Evolutionary conservation across 2,113 vertebrate genomes (phyloP).

Genomic region (Xiphophorus hellerii): DNA sequence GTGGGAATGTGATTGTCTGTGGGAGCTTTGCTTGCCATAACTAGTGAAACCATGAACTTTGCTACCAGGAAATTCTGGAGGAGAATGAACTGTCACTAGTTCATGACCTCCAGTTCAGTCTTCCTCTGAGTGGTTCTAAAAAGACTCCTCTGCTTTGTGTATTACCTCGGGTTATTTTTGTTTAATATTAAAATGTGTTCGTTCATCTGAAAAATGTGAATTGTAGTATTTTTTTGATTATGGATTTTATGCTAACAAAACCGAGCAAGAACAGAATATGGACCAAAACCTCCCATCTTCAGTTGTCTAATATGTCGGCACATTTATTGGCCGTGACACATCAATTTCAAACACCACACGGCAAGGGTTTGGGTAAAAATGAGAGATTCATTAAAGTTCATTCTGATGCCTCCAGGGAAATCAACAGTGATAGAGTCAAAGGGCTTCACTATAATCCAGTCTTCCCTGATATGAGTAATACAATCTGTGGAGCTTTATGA

Average conservation of each 20-base stretch:
- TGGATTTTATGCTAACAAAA: constrained; percentile 24
- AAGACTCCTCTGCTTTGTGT: neutral
- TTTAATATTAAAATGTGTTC: neutral
- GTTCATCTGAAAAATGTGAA: neutral
- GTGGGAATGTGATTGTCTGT: too few relatives aligned
- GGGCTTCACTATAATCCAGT: constrained; percentile 67
- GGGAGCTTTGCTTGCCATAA: too few relatives aligned
- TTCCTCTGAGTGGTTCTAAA: too few relatives aligned
- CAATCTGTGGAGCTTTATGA: constrained; percentile 66
- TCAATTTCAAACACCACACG: constrained; percentile 56
- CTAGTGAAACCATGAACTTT: too few relatives aligned
- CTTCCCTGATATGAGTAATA: constrained; percentile 66
- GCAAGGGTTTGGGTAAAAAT: constrained; percentile 52
- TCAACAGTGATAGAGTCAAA: constrained; percentile 70
- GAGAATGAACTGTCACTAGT: too few relatives aligned
- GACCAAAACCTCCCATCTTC: constrained; percentile 57
- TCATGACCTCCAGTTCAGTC: too few relatives aligned
- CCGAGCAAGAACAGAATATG: constrained; percentile 54
- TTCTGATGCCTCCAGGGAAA: constrained; percentile 68
- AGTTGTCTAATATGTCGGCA: constrained; percentile 44
- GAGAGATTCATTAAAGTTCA: constrained; percentile 78
- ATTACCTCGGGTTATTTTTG: neutral
- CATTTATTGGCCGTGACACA: constrained; percentile 40
- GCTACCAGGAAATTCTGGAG: too few relatives aligned
- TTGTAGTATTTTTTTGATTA: constrained; percentile 12